Evolutionary conservation across 2,797 vertebrate genomes (phyloP), one percentile per base, ranked within the genome.

Genomic region (Sebastes steindachneri): DNA sequence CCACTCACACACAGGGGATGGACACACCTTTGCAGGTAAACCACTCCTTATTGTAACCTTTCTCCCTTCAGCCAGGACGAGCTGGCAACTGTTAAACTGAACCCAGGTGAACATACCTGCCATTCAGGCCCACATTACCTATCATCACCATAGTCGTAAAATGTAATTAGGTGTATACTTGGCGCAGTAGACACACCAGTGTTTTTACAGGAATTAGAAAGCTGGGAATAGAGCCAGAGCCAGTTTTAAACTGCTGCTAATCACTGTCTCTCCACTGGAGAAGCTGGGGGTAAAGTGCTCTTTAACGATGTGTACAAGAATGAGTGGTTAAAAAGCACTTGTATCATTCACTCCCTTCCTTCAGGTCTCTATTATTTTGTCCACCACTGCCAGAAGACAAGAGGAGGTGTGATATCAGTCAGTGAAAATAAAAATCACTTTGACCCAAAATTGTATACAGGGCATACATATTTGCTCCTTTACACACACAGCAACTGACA

Each of bases 11-110:
- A 11, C 6, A 26, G 15, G 63, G 82, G 28, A 55, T 71, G 58
- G 66, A 54, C 51, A 70, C 64, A 15, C 14, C 35, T 71, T 4
- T 57, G 15, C 17, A 45, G 9, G 23, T 51, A 28, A 86, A 83
- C 68, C 88, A 82, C 81, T 75, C 88, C 89, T 83, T 63, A 17
- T 2, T 70, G 15, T 19, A 23, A 2, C 12, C 3, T 41, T 8
- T 37, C 4, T 2, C 10, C 14, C 26, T 45, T 7, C 9, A 29
- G 15, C 4, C 19, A n/a, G 25, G 12, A 7, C 4, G 5, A 25
- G 28, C 3, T 45, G n/a, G 10, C 1, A 53, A 54, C n/a, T 31
- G 23, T 19, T 23, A 35, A 81, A 35, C 12, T 37, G 55, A 3
- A 10, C 5, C 11, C 10, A 14, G 17, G 10, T 37, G 63, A 73